phyloP scores from a whole-genome alignment of 1,140 invertebrate species.

The Ceratosolen solmsi region DNA sequence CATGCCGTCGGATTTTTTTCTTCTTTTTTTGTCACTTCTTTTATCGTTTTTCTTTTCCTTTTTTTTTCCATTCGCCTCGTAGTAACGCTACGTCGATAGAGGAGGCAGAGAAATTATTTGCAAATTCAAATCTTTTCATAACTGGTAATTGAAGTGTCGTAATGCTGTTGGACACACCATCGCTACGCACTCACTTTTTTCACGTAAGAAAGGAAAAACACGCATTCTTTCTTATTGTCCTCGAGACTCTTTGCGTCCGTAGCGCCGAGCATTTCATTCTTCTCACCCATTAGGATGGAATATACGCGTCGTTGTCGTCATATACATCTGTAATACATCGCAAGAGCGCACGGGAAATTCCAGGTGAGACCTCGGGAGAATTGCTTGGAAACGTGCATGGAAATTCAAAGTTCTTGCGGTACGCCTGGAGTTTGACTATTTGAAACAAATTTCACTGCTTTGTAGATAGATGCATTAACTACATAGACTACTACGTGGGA shows the following conservation, averaged over 20 bases:
- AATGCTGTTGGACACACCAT: neutral
- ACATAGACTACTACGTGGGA: neutral
- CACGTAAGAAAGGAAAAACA: neutral
- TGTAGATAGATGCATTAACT: neutral
- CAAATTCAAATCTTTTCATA: neutral
- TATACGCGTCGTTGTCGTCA: neutral
- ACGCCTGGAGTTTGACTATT: neutral
- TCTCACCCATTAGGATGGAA: neutral
- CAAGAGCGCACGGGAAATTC: conserved; percentile 1
- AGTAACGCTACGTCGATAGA: too few species aligned
- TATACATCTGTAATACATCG: neutral
- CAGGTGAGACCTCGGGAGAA: conserved; percentile 6
- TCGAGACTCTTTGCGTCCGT: neutral
- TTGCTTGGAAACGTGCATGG: conserved; percentile 3
- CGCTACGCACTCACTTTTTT: neutral
- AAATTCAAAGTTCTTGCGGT: neutral
- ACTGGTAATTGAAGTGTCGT: neutral
- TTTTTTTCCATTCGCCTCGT: neutral
- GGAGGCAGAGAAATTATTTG: too few species aligned
- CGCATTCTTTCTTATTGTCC: neutral
- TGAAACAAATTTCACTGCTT: neutral
- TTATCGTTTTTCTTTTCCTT: too few species aligned
- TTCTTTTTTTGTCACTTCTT: neutral
- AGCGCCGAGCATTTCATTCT: neutral
- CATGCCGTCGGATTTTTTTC: too few species aligned